A percentile compares a stretch with the other conserved stretches of the same genome.
Evolutionary conservation across 2,113 vertebrate genomes (phyloP).

Genomic region (Misgurnus mizolepis): DNA sequence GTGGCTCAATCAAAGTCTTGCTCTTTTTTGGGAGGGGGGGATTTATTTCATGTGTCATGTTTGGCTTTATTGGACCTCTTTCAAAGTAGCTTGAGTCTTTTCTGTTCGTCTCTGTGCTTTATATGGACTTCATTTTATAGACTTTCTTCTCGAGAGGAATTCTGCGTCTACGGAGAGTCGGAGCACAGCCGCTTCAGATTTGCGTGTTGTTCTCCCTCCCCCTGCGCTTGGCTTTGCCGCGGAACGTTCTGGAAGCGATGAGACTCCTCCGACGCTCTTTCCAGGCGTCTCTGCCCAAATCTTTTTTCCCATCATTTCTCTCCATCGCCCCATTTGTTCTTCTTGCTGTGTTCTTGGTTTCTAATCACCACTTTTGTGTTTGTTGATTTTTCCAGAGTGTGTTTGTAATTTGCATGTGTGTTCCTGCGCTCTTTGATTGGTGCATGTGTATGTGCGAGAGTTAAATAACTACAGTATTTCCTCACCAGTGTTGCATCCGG

Average conservation of each 20-base stretch:
- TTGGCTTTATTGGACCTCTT: not conserved
- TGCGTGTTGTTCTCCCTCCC: constrained; percentile 29
- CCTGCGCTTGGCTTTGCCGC: constrained; percentile 10
- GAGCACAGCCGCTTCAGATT: constrained; percentile 33
- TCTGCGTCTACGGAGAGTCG: constrained; percentile 5
- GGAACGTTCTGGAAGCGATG: constrained; percentile 29
- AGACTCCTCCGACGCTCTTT: constrained; percentile 13
- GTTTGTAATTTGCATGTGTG: constrained; percentile 7
- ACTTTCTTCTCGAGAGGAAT: constrained; percentile 20
- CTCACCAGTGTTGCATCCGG: not conserved
- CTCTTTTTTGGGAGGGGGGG: not conserved
- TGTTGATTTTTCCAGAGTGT: constrained; percentile 31
- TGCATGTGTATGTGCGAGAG: not conserved
- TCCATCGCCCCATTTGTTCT: constrained; percentile 1
- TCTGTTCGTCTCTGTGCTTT: constrained; percentile 14
- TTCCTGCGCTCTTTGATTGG: constrained; percentile 13
- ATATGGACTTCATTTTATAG: constrained; percentile 16
- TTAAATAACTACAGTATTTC: not conserved
- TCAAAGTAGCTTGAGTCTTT: not conserved
- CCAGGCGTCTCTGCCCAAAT: constrained; percentile 12
- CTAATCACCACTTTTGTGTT: constrained; percentile 34
- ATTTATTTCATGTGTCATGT: not conserved
- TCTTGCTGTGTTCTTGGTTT: constrained; percentile 24
- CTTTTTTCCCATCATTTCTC: not conserved
- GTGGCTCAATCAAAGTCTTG: not conserved